These are phyloP conservation scores for Forpus xanthops DNA, from an alignment of 2,797 vertebrate genomes.

Conservation along the genomic window DNA sequence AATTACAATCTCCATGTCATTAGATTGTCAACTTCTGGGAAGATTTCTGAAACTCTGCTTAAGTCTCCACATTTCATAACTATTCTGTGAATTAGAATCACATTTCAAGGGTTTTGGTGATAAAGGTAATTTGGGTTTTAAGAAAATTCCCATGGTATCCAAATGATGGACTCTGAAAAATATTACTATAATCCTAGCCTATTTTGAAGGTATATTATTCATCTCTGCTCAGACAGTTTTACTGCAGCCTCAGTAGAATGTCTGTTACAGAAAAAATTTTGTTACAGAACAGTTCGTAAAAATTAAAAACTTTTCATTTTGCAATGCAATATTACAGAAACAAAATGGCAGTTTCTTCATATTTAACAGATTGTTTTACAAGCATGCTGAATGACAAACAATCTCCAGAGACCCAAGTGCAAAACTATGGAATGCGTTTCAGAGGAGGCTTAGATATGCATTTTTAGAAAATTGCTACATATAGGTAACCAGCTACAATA, in stretches of 20 bases:
- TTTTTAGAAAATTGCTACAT: background rate
- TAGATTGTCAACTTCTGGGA: background rate
- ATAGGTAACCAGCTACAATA: background rate
- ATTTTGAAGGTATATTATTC: conserved; percentile 48
- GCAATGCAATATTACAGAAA: conserved; percentile 62
- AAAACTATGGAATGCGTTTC: conserved; percentile 42
- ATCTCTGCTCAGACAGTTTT: conserved; percentile 39
- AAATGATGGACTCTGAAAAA: conserved; percentile 35
- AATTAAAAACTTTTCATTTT: conserved; percentile 73
- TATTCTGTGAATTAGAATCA: conserved; percentile 31
- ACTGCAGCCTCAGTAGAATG: conserved; percentile 54
- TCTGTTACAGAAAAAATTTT: conserved; percentile 64
- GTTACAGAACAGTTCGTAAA: conserved; percentile 63
- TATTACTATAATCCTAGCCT: conserved; percentile 30
- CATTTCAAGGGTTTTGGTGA: background rate
- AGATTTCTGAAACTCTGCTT: conserved; percentile 8
- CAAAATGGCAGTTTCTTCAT: conserved; percentile 71
- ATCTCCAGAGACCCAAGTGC: conserved; percentile 55
- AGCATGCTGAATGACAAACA: conserved; percentile 70
- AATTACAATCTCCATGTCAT: background rate
- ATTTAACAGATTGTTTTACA: conserved; percentile 69
- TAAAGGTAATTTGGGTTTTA: conserved; percentile 39
- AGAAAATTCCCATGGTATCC: conserved; percentile 54
- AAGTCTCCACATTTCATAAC: background rate
- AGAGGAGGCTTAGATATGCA: background rate